Conservation (phyloP, 2,888 invertebrate species). For the Physocephala rufipes region DNA sequence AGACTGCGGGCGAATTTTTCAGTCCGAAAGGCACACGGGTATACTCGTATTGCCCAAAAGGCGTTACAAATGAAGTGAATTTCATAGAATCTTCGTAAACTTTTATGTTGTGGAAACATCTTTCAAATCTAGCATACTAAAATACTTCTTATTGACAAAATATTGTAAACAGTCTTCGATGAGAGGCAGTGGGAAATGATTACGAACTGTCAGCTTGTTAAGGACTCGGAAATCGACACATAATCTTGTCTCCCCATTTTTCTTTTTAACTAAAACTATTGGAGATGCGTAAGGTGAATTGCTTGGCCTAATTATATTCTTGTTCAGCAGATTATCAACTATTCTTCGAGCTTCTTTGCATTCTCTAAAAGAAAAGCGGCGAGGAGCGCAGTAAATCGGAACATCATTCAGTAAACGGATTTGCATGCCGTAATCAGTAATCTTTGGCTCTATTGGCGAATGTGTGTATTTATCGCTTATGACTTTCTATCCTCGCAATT, state of each 20-base stretch:
- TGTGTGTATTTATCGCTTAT: too few species aligned
- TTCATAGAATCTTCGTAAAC: background rate
- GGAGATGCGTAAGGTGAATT: too few species aligned
- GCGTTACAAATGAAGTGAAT: background rate
- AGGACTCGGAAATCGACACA: conserved; percentile 1
- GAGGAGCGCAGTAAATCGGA: too few species aligned
- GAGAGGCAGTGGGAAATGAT: background rate
- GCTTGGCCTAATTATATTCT: too few species aligned
- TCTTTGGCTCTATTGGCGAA: too few species aligned
- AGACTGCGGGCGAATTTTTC: background rate
- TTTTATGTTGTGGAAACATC: background rate
- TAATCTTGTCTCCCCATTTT: background rate
- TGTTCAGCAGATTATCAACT: too few species aligned
- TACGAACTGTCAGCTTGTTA: background rate
- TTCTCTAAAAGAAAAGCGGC: too few species aligned
- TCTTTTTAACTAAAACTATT: too few species aligned
- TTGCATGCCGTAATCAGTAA: too few species aligned
- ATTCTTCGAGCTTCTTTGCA: too few species aligned
- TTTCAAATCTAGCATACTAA: background rate
- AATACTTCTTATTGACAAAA: background rate
- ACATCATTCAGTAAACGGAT: too few species aligned
- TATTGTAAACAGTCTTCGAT: background rate
- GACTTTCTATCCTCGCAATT: too few species aligned
- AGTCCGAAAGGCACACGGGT: conserved; percentile 5
- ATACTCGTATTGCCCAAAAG: background rate